Base-by-base conservation (phyloP, 2,797 vertebrate species). In the Menidia menidia region DNA sequence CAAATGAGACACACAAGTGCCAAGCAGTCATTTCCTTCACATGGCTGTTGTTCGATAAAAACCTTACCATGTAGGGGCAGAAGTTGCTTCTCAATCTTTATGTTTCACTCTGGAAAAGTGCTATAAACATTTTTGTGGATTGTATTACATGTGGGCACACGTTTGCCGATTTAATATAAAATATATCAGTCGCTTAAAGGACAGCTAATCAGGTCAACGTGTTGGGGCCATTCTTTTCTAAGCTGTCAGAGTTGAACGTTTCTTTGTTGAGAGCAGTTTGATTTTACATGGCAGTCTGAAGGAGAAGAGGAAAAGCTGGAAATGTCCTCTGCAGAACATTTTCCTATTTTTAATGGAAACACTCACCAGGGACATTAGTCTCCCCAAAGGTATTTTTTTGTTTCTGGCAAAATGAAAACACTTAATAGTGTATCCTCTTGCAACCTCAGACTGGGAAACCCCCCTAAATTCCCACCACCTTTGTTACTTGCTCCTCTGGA, bases 1-100 rank as follows among this genome's bases (percentile, higher is more conserved):
- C 93, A 94, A 92, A 93, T 94, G 93, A 93, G 91, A 82, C 83
- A 80, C 62, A 67, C 60, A 60, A 88, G 82, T 89, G 89, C 87
- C 90, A 90, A 88, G 84, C 48, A 71, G 73, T 86, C 82, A 84
- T 82, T 90, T 82, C 75, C 82, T 64, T 77, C 88, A 90, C 86
- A 85, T 87, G 90, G 81, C 83, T 83, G 83, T 84, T 60, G 13
- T 87, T 87, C 13, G 31, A 58, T 65, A 63, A 83, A 60, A 87
- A 77, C 82, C 81, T 89, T 77, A 55, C 56, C 66, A 19, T 60
- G 75, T n/a, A 64, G 53, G 63, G 56, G 66, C 64, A 73, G 66
- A 75, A 80, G 68, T 68, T 2, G 56, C 54, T 80, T 69, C 75
- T 60, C 53, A 1, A 1, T 33, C 31, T 25, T 47, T 25, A 15